phyloP scores from a whole-genome alignment of 2,888 invertebrate genomes.

The Nomada goodeniana region DNA sequence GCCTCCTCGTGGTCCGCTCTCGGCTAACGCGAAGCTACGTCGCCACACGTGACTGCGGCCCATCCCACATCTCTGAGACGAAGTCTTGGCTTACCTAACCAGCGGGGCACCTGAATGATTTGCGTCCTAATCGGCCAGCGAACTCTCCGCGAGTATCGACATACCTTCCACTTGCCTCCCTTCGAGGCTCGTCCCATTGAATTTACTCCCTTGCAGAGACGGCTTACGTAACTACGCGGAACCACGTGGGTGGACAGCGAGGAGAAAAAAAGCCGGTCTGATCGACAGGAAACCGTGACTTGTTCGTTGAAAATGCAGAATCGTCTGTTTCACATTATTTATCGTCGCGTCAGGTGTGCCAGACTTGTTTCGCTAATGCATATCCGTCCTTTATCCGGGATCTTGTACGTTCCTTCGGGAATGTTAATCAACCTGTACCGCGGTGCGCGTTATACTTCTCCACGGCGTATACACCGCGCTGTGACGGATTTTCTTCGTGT shows the following conservation, averaged over 20 bases:
- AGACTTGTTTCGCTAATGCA: no score
- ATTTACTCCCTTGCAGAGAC: conserved; percentile 6
- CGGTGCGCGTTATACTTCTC: conserved; percentile 3
- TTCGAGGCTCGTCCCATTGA: conserved; percentile 22
- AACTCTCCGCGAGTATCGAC: conserved; percentile 71
- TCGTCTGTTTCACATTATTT: conserved; percentile 59
- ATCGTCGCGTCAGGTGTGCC: background rate
- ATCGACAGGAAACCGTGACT: conserved; percentile 62
- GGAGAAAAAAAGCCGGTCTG: conserved; percentile 66
- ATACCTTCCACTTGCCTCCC: conserved; percentile 25
- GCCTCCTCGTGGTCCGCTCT: conserved; percentile 62
- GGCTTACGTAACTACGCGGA: conserved; percentile 64
- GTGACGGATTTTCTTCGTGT: background rate
- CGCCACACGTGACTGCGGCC: conserved; percentile 82
- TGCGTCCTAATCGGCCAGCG: conserved; percentile 80
- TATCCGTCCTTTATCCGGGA: no score
- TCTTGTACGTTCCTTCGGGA: no score
- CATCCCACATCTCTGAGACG: conserved; percentile 73
- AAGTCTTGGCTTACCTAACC: conserved; percentile 72
- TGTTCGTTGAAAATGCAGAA: conserved; percentile 44
- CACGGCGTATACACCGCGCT: background rate
- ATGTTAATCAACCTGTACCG: background rate
- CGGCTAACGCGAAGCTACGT: conserved; percentile 79
- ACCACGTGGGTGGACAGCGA: conserved; percentile 72
- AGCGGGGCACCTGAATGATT: conserved; percentile 79